Base-by-base conservation (phyloP, 2,888 invertebrate species). In the Macroteleia sp. region DNA sequence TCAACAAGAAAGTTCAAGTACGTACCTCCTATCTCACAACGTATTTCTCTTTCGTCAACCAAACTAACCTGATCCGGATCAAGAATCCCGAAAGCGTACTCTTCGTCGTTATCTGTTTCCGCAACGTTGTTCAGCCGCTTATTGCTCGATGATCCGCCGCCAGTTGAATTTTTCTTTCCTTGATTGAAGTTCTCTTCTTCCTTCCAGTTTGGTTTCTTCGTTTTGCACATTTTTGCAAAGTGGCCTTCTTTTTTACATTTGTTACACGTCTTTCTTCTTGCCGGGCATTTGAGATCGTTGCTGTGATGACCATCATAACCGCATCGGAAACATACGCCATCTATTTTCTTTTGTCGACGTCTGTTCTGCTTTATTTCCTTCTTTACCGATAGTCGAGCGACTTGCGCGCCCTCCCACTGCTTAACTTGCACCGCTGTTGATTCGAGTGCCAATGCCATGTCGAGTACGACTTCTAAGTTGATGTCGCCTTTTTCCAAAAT, bases 241-340 rank as follows among this genome's bases (percentile, higher is more conserved):
- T 86, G 83, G 8, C 83, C 83, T 12, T 57, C 17, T 39, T 67
- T 69, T 3, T 74, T 74, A 44, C 84, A 86, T 44, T 67, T 75
- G 1, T 44, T 5, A 52, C 85, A 85, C 22, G 66, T 80, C 41
- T 67, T 74, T 1, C 66, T 67, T 67, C 42, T 80, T 4, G 84
- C 85, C 10, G 84, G 84, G 22, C 83, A 85, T 1, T 28, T 67
- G 1, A 22, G 10, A 54, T 77, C 74, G 4, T 59, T 20, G 30
- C 30, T 22, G 5, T 8, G 4, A 10, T 71, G 71, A n/a, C 62
- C 62, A 0, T 0, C 10, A 9, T 48, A 39, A 10, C 71, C 71
- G 12, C 62, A 71, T 1, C 71, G 9, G 8, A 5, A 62, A 48
- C 71, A 71, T 5, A 1, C 19, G 3, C 10, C 36, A 1, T 44